Conservation (phyloP, 2,888 invertebrate species). For the Branchellion lobata region DNA sequence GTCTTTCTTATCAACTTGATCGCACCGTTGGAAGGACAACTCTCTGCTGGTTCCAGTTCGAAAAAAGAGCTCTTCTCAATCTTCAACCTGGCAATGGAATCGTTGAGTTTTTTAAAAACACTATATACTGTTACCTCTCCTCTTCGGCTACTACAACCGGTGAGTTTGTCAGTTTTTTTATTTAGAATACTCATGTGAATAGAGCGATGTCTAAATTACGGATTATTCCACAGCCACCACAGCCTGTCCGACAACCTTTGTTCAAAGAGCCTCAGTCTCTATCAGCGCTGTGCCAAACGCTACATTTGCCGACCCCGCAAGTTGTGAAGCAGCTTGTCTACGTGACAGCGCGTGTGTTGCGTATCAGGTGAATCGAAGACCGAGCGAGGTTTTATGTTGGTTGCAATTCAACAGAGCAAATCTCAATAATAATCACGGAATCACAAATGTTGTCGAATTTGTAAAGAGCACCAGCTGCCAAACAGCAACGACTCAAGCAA, state of each 20-base stretch:
- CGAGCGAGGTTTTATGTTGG: slow-evolving; percentile 32
- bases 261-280: background rate
- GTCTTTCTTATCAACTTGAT: slow-evolving; percentile 34
- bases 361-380: slow-evolving; percentile 28
- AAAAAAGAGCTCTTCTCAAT: background rate
- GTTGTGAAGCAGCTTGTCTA: slow-evolving; percentile 31
- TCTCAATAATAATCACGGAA: too few relatives aligned
- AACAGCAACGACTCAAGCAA: too few relatives aligned
- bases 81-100: background rate
- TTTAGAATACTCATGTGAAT: too few relatives aligned
- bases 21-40: background rate
- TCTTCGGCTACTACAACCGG: background rate
- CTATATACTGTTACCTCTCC: slow-evolving; percentile 19
- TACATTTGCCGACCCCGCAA: slow-evolving; percentile 9
- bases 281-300: slow-evolving; percentile 22
- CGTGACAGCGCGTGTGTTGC: slow-evolving; percentile 19
- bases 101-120: slow-evolving; percentile 39
- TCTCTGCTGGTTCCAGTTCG: slow-evolving; percentile 28
- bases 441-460: slow-evolving; percentile 5
- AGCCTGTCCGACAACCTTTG: background rate
- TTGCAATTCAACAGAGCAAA: slow-evolving; percentile 1
- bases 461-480: background rate
- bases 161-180: slow-evolving; percentile 23
- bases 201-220: too few relatives aligned
- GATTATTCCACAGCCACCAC: too few relatives aligned